These are phyloP conservation scores for Prenolepis imparis DNA, from an alignment of 2,888 invertebrate species.

Conservation along the genomic window DNA sequence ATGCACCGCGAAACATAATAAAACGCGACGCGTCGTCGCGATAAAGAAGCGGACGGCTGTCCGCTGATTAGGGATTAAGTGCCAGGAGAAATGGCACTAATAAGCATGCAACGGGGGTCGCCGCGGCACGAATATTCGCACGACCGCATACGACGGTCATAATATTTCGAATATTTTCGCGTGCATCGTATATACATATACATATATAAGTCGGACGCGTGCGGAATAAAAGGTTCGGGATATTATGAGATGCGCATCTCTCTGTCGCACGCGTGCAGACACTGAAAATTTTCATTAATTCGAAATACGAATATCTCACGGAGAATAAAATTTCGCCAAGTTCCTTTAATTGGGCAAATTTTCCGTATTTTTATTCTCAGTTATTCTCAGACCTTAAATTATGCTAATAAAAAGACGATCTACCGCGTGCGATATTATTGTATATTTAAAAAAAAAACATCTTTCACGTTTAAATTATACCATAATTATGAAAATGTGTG, in stretches of 20 bases:
- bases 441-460: slow-evolving; percentile 14
- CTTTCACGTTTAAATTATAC: slow-evolving; percentile 1
- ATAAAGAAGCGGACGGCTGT: slow-evolving; percentile 51
- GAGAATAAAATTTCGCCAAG: not conserved
- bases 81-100: slow-evolving; percentile 46
- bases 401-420: not conserved
- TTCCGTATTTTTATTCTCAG: not conserved
- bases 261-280: not conserved
- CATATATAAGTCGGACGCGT: slow-evolving; percentile 2
- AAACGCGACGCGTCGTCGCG: slow-evolving; percentile 42
- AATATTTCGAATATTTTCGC: slow-evolving; percentile 2
- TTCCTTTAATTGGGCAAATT: not conserved
- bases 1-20: slow-evolving; percentile 46
- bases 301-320: slow-evolving; percentile 16
- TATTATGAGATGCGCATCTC: not conserved
- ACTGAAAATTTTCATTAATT: slow-evolving; percentile 38
- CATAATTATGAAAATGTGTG: slow-evolving; percentile 15
- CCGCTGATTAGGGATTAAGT: slow-evolving; percentile 47
- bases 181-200: not conserved
- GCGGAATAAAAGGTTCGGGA: slow-evolving; percentile 29
- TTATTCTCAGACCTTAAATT: slow-evolving; percentile 1
- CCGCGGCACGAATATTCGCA: slow-evolving; percentile 37
- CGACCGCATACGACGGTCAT: slow-evolving; percentile 22
- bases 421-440: not conserved
- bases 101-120: slow-evolving; percentile 38